phyloP scores from a whole-genome alignment of 2,797 vertebrate genomes.

The Eupleurogrammus muticus region DNA sequence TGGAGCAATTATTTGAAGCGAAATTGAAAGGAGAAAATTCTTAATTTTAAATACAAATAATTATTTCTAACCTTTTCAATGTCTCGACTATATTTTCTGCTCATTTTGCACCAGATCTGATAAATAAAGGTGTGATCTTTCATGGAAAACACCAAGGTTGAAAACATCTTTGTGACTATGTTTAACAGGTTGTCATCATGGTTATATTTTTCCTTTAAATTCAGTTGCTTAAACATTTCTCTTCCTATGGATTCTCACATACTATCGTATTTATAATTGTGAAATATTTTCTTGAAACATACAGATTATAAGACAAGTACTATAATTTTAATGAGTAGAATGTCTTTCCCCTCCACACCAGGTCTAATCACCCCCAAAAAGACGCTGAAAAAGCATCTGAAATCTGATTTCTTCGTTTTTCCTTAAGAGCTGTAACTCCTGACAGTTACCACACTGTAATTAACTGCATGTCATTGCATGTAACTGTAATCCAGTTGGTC shows the following conservation, averaged over 20 bases:
- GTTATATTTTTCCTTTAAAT: neutral
- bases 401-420: neutral
- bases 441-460: neutral
- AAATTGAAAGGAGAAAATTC: no score
- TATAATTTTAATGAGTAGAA: no score
- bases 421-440: neutral
- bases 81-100: no score
- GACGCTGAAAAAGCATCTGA: neutral
- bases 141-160: no score
- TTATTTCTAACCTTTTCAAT: no score
- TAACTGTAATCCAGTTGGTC: conserved; percentile 6
- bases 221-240: neutral
- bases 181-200: neutral
- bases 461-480: conserved; percentile 12
- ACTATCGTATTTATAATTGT: neutral
- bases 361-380: neutral
- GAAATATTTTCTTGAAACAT: neutral
- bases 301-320: neutral
- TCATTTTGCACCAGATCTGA: neutral
- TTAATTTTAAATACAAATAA: neutral
- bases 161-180: neutral
- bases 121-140: no score
- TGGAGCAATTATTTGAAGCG: no score
- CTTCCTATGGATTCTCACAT: neutral
- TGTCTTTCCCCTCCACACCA: neutral